Percentiles rank a stretch among this genome's conserved stretches.
Evolutionary conservation across 2,797 vertebrate species (phyloP).

Genomic region (Novumbra hubbsi): DNA sequence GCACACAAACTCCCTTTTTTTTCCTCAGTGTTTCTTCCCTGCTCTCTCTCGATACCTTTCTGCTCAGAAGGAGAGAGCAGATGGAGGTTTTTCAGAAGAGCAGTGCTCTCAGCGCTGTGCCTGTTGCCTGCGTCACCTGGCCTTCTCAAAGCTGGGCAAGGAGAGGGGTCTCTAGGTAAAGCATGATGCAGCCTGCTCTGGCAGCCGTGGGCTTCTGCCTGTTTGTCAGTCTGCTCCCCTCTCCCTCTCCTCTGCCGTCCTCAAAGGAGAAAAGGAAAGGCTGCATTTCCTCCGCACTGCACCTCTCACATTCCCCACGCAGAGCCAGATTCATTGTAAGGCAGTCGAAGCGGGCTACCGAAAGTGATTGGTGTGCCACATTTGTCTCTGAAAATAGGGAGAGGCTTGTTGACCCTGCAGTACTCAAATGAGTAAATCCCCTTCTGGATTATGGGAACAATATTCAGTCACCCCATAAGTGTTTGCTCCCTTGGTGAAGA

Average conservation of each 20-base stretch:
- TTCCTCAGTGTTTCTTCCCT: constrained; percentile 44
- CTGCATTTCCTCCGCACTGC: constrained; percentile 46
- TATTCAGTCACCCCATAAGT: not conserved
- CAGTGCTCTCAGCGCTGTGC: constrained; percentile 38
- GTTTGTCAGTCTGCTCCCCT: constrained; percentile 14
- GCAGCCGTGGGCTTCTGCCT: constrained; percentile 41
- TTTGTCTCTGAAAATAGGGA: not conserved
- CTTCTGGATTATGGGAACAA: not conserved
- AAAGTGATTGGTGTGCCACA: not conserved
- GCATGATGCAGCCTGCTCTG: constrained; percentile 45
- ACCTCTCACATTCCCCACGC: constrained; percentile 3
- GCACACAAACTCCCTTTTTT: constrained; percentile 44
- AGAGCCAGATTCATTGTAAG: constrained; percentile 1
- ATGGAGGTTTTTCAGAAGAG: constrained; percentile 33
- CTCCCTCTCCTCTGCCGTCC: constrained; percentile 26
- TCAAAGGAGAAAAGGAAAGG: constrained; percentile 31
- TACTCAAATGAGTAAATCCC: not conserved
- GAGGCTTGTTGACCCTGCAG: not conserved
- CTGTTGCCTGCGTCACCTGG: constrained; percentile 47
- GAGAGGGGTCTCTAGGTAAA: constrained; percentile 61
- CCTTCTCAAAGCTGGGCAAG: constrained; percentile 47
- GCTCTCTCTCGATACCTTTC: constrained; percentile 21
- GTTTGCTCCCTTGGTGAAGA: too few species aligned
- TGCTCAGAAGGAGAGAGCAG: constrained; percentile 36
- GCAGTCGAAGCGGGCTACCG: not conserved